These are phyloP conservation scores for Carpatolechia fugitivella DNA, from an alignment of 2,888 invertebrate species.

Conservation along the genomic window DNA sequence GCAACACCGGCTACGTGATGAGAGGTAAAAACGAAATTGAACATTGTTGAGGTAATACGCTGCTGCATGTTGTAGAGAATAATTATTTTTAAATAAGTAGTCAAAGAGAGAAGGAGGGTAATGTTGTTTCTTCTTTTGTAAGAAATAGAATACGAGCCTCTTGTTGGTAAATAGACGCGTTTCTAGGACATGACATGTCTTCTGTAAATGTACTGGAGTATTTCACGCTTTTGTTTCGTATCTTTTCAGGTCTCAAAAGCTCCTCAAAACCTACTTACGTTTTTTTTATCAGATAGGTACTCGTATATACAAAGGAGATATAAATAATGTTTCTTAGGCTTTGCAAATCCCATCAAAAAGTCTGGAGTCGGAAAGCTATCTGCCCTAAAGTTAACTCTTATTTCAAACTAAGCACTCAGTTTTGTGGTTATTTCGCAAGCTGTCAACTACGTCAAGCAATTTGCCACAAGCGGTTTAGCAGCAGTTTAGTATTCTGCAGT, in stretches of 20 bases:
- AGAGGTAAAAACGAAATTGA: constrained; percentile 55
- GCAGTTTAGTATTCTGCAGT: no score
- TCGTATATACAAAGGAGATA: no score
- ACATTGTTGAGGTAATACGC: constrained; percentile 22
- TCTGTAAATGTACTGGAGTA: background rate
- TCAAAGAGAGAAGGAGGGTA: no score
- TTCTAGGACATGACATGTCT: background rate
- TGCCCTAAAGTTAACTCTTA: no score
- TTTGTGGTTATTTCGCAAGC: no score
- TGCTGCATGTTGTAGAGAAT: background rate
- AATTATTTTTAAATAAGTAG: background rate
- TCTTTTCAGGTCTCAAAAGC: background rate
- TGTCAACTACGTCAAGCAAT: no score
- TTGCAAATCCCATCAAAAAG: no score
- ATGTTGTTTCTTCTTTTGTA: background rate
- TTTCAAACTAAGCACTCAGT: no score
- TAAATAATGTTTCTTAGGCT: no score
- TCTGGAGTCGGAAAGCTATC: no score
- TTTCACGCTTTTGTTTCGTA: background rate
- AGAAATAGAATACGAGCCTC: background rate
- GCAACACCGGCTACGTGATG: constrained; percentile 43
- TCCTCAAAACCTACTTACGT: background rate
- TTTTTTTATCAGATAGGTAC: background rate
- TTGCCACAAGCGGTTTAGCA: no score
- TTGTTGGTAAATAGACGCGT: background rate